Evolutionary conservation across 2,888 invertebrate genomes (phyloP).

Genomic region (Dryobota labecula): DNA sequence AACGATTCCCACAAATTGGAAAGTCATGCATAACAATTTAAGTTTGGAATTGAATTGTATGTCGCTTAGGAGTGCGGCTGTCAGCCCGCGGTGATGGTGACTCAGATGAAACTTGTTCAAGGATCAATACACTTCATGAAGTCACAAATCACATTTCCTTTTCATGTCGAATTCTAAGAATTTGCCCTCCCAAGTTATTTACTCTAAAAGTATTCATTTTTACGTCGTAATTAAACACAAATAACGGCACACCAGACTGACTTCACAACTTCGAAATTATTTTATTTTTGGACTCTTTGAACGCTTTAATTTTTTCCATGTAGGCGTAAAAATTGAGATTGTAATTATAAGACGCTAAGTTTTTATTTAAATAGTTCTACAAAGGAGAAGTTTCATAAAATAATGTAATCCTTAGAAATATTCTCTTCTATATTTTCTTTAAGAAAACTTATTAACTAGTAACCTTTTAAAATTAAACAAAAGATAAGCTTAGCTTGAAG

Average conservation of each 20-base stretch:
- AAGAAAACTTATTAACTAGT: conserved; percentile 49
- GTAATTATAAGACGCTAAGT: conserved; percentile 47
- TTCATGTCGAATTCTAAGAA: conserved; percentile 13
- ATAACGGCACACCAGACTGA: conserved; percentile 45
- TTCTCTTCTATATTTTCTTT: too few species aligned
- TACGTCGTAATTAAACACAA: conserved; percentile 58
- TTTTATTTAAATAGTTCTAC: conserved; percentile 58
- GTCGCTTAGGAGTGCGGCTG: conserved; percentile 33
- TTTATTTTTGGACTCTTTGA: conserved; percentile 54
- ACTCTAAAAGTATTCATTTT: conserved; percentile 44
- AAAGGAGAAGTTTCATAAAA: conserved; percentile 51
- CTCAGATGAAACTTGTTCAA: conserved; percentile 20
- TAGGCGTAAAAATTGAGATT: conserved; percentile 49
- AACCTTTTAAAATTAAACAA: conserved; percentile 45
- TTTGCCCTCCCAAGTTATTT: conserved; percentile 19
- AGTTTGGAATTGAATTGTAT: conserved; percentile 60
- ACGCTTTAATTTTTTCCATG: conserved; percentile 44
- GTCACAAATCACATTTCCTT: not conserved
- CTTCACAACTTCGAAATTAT: conserved; percentile 55
- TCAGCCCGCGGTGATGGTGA: conserved; percentile 5
- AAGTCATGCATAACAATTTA: conserved; percentile 72
- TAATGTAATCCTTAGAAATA: conserved; percentile 40
- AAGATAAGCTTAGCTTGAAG: conserved; percentile 14
- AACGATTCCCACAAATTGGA: conserved; percentile 72
- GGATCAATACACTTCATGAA: conserved; percentile 24